Evolutionary conservation across 2,113 vertebrate species (phyloP), one percentile per base, ranked within the genome.

Genomic region (Ctenomys sociabilis): DNA sequence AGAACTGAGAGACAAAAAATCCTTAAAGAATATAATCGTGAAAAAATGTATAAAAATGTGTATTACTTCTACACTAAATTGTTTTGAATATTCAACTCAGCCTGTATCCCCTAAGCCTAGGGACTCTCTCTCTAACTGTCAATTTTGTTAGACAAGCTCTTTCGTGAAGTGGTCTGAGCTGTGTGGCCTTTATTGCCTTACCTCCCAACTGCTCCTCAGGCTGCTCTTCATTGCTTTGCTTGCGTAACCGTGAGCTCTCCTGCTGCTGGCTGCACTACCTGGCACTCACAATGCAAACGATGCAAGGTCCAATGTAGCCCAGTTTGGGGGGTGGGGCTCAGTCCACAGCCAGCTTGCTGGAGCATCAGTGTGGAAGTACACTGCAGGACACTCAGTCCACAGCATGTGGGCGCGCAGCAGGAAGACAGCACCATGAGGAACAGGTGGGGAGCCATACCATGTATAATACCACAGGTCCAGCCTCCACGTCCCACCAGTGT

Each of bases 1-100:
- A 94, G 32, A 94, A 94, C 4, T 45, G 37, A 43, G 81, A 75
- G 0, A 92, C 26, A 85, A 35, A 73, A 57, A 57, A 57, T 57
- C 16, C 3, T 57, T 17, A 19, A 57, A 57, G 54, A 57, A 84
- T 3, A 37, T 64, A 10, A 89, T 45, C 49, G 16, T 66, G 13
- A 85, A 82, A 82, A 22, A 93, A 90, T 80, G 43, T 66, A 83
- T 43, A 61, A 49, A 92, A 90, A 35, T 93, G 68, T 10, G 59
- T 5, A 64, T 54, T 59, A 75, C 24, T 93, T 40, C 21, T 85
- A 77, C 22, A 81, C 14, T 54, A 88, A 82, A 57, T 63, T 22
- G 19, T 82, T 87, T 87, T 75, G 7, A 70, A 87, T 28, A 91
- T 91, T 75, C 54, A 49, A 59, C 19, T 64, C 43, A 68, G 26